A percentile compares a stretch with the other conserved stretches of the same genome.
These are phyloP conservation scores for Selenia dentaria DNA, from an alignment of 2,888 invertebrate species.

Conservation along the genomic window DNA sequence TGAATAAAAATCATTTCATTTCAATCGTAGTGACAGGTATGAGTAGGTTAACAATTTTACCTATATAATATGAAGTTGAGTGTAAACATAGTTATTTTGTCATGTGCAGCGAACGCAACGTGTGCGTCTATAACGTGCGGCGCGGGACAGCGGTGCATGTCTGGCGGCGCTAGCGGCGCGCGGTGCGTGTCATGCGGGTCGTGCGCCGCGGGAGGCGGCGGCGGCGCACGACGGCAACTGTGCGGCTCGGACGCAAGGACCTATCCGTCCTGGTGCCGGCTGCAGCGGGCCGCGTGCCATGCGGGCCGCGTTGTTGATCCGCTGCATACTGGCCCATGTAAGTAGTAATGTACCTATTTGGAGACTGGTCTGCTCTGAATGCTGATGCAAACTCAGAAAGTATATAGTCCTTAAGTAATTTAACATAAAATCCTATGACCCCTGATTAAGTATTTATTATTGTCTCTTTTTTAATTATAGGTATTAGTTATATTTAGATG, in stretches of 20 bases:
- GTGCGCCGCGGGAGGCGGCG: slow-evolving; percentile 40
- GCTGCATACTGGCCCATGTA: slow-evolving; percentile 88
- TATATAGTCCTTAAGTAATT: no score
- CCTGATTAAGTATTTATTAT: no score
- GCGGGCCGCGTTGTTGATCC: slow-evolving; percentile 90
- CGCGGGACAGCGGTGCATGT: slow-evolving; percentile 67
- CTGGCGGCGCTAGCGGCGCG: slow-evolving; percentile 70
- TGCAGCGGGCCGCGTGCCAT: slow-evolving; percentile 90
- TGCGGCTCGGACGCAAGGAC: slow-evolving; percentile 91
- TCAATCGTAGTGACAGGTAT: no score
- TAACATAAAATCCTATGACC: no score
- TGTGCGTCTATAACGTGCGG: slow-evolving; percentile 66
- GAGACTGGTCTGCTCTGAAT: no score
- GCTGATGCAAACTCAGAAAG: no score
- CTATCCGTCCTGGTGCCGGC: slow-evolving; percentile 92
- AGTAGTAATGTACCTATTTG: slow-evolving; percentile 28
- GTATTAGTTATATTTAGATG: no score
- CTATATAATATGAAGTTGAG: no score
- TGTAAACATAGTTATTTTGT: no score
- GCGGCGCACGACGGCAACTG: slow-evolving; percentile 74
- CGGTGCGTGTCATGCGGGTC: slow-evolving; percentile 63
- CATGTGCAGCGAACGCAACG: slow-evolving; percentile 74
- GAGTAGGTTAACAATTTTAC: no score
- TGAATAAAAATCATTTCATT: no score
- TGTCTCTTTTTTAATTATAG: no score